Conservation (phyloP, 2,797 vertebrate species). For the Ficedula albicollis region DNA sequence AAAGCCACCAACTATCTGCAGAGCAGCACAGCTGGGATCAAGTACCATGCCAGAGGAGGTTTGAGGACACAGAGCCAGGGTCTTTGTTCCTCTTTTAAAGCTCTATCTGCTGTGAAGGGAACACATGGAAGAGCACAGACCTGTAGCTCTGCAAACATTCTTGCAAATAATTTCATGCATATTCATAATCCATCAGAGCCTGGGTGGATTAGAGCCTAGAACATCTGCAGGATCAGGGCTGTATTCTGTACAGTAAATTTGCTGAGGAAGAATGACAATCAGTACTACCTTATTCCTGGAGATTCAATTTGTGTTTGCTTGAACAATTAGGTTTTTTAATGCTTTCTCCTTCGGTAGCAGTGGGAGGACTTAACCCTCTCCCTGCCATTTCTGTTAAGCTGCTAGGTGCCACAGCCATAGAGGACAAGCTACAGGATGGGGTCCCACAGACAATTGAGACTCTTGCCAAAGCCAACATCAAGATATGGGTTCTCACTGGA, state of each 20-base stretch:
- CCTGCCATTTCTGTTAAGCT: constrained; percentile 74
- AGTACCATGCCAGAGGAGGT: background rate
- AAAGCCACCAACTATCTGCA: background rate
- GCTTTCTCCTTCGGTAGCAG: background rate
- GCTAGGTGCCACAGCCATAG: constrained; percentile 90
- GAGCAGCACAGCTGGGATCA: background rate
- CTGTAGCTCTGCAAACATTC: background rate
- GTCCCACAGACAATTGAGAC: constrained; percentile 90
- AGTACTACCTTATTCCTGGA: background rate
- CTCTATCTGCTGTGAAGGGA: background rate
- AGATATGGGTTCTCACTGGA: constrained; percentile 94
- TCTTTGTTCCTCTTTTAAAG: background rate
- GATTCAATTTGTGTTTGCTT: background rate
- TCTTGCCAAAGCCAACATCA: constrained; percentile 88
- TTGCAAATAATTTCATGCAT: background rate
- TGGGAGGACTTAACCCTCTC: background rate
- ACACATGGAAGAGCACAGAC: background rate
- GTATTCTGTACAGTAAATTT: background rate
- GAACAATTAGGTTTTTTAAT: background rate
- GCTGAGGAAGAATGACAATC: background rate
- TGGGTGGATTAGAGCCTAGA: background rate
- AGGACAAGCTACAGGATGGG: constrained; percentile 94
- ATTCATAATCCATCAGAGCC: background rate
- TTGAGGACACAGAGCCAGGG: background rate
- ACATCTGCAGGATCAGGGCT: background rate